Percentiles rank a stretch among this genome's conserved stretches.
Conservation (phyloP, 2,888 invertebrate genomes). For the Lepas anatifera region DNA sequence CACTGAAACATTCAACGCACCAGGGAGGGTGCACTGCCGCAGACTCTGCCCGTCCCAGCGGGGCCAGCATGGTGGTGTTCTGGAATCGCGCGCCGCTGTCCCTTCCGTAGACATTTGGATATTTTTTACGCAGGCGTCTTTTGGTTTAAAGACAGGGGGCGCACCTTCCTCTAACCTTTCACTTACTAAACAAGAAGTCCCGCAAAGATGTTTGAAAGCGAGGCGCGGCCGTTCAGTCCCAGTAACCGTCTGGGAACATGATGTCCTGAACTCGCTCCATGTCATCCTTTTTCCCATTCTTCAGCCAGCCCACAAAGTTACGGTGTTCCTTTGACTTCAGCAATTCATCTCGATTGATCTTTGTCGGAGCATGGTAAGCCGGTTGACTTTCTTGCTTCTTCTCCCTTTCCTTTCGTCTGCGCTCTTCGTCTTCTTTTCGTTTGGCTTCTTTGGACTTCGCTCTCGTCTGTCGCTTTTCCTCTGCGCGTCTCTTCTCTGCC, state of each 20-base stretch:
- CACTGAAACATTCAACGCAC: too few relatives aligned
- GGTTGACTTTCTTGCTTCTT: background rate
- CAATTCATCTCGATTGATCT: background rate
- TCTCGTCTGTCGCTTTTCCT: background rate
- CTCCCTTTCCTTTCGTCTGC: background rate
- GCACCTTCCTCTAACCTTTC: too few relatives aligned
- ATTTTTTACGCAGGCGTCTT: too few relatives aligned
- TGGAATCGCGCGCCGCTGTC: too few relatives aligned
- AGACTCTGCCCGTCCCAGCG: too few relatives aligned
- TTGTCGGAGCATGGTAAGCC: background rate
- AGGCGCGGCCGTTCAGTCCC: slow-evolving; percentile 2
- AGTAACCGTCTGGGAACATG: background rate
- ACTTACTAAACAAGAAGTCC: too few relatives aligned
- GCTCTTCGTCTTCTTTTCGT: background rate
- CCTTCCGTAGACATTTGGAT: too few relatives aligned
- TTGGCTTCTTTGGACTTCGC: background rate
- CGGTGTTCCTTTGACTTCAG: background rate
- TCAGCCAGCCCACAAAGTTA: background rate
- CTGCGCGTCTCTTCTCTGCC: background rate
- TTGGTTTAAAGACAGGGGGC: too few relatives aligned
- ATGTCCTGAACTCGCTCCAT: background rate
- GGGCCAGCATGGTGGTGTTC: too few relatives aligned
- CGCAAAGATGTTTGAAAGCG: too few relatives aligned
- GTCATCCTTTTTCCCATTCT: background rate
- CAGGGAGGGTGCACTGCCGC: too few relatives aligned